Evolutionary conservation across 2,888 invertebrate species (phyloP).

Genomic region (Podabrus alpinus): DNA sequence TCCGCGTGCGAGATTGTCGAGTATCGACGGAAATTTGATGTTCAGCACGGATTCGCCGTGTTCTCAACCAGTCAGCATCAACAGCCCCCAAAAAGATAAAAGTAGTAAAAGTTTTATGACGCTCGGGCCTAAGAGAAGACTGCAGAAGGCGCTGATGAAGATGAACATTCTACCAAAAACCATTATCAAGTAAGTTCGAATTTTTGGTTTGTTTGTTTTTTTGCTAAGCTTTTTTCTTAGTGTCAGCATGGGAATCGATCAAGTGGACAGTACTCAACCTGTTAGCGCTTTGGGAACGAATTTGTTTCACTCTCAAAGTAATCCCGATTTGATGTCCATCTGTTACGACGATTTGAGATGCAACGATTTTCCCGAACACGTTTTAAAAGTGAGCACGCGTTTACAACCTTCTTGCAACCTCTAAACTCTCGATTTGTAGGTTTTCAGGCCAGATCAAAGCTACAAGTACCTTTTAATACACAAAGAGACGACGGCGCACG

Average conservation of each 20-base stretch:
- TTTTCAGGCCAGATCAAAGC: constrained; percentile 94
- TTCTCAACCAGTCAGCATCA: constrained; percentile 64
- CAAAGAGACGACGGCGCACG: constrained; percentile 87
- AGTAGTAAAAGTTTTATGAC: constrained; percentile 79
- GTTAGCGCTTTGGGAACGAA: constrained; percentile 62
- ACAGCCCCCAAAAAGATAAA: constrained; percentile 68
- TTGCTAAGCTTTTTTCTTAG: constrained; percentile 36
- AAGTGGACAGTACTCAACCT: constrained; percentile 65
- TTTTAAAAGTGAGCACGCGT: constrained; percentile 69
- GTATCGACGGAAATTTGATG: constrained; percentile 65
- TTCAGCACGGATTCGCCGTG: constrained; percentile 50
- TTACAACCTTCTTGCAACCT: not conserved
- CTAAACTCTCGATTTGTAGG: constrained; percentile 47
- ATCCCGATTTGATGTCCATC: constrained; percentile 82
- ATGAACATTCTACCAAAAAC: constrained; percentile 89
- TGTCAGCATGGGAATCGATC: constrained; percentile 62
- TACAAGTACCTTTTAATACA: constrained; percentile 97
- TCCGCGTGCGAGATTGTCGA: constrained; percentile 77
- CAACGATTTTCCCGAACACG: constrained; percentile 93
- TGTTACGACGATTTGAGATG: constrained; percentile 81
- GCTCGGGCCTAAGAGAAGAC: constrained; percentile 79
- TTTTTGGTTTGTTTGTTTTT: not conserved
- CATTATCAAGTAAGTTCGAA: constrained; percentile 60
- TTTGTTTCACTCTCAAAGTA: constrained; percentile 85
- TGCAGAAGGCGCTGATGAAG: constrained; percentile 85